Percentiles rank a stretch among this genome's conserved stretches.
Evolutionary conservation across 1,140 invertebrate species (phyloP).

Genomic region (Neocloeon triangulifer): DNA sequence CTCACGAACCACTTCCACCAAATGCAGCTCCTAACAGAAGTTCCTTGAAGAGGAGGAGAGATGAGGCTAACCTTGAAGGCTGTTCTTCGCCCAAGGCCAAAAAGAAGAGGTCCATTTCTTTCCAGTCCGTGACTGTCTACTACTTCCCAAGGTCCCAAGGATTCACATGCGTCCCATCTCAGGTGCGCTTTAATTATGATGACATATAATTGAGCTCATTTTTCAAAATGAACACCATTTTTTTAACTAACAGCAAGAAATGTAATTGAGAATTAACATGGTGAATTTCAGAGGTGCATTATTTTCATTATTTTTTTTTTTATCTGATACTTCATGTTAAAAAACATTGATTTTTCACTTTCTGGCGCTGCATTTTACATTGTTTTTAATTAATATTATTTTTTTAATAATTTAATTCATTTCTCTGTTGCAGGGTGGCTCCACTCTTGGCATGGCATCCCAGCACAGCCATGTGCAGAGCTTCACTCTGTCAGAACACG

Average conservation of each 20-base stretch:
- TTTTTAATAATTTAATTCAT: background rate
- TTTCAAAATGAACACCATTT: too few relatives aligned
- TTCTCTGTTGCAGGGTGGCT: conserved; percentile 43
- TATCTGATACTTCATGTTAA: too few relatives aligned
- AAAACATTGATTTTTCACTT: too few relatives aligned
- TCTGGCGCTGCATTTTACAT: too few relatives aligned
- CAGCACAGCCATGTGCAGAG: conserved; percentile 55
- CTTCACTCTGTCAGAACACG: conserved; percentile 61
- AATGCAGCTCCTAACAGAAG: conserved; percentile 17
- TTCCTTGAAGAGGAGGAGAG: conserved; percentile 21
- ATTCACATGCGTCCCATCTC: conserved; percentile 93
- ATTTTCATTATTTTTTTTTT: too few relatives aligned
- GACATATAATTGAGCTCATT: too few relatives aligned
- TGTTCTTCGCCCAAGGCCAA: conserved; percentile 18
- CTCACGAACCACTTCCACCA: background rate
- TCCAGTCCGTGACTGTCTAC: conserved; percentile 81
- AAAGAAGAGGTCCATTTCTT: conserved; percentile 58
- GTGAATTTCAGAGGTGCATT: too few relatives aligned
- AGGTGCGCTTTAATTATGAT: too few relatives aligned
- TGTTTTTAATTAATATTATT: too few relatives aligned
- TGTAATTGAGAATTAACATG: too few relatives aligned
- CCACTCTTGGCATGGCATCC: conserved; percentile 85
- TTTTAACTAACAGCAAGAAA: too few relatives aligned
- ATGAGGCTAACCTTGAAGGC: conserved; percentile 13
- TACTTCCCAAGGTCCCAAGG: conserved; percentile 90